Evolutionary conservation across 2,113 vertebrate genomes (phyloP).

Genomic region (Vireo altiloquus): DNA sequence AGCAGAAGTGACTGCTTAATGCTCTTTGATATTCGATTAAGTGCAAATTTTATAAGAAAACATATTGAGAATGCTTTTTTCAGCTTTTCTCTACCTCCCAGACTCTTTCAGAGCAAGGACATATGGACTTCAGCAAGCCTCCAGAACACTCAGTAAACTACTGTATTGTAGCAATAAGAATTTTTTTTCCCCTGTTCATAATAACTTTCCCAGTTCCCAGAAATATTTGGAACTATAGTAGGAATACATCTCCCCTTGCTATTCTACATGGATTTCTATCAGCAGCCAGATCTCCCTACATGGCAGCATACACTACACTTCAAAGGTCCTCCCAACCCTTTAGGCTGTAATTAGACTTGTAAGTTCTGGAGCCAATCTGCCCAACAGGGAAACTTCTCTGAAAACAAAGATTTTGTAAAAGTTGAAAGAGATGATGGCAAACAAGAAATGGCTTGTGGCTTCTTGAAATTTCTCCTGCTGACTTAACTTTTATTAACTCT

Average conservation of each 20-base stretch:
- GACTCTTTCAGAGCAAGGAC: background rate
- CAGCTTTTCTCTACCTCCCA: background rate
- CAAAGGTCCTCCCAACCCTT: slow-evolving; percentile 17
- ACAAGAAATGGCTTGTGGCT: slow-evolving; percentile 34
- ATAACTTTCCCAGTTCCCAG: background rate
- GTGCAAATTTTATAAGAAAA: slow-evolving; percentile 1
- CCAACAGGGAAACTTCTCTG: slow-evolving; percentile 20
- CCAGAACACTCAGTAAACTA: background rate
- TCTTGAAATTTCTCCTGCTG: slow-evolving; percentile 19
- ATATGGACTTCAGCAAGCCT: background rate
- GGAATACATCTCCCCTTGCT: background rate
- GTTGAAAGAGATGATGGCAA: slow-evolving; percentile 2
- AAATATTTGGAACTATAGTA: background rate
- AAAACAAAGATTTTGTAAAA: slow-evolving; percentile 15
- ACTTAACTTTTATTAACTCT: background rate
- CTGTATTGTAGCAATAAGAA: background rate
- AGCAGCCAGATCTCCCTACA: slow-evolving; percentile 2
- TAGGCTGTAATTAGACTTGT: slow-evolving; percentile 33
- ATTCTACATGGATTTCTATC: background rate
- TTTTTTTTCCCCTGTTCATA: background rate
- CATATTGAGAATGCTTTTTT: background rate
- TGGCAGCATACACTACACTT: background rate
- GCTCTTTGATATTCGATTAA: background rate
- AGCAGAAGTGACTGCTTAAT: slow-evolving; percentile 2
- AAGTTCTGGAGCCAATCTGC: slow-evolving; percentile 36